Conservation (phyloP, 2,113 vertebrate genomes). For the Rana temporaria region DNA sequence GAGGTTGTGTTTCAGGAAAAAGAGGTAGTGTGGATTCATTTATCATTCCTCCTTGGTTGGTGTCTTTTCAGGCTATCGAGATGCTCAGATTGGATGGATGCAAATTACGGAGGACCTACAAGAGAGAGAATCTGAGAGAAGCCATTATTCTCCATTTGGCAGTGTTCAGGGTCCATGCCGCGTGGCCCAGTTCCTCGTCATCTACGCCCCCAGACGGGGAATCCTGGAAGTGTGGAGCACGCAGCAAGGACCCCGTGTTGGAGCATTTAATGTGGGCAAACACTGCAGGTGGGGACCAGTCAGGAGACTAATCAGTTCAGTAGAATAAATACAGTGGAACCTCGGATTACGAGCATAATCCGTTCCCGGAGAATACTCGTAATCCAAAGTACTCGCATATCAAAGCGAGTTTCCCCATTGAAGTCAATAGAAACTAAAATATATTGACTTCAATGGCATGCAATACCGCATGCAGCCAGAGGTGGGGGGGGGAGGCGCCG, state of each 20-base stretch:
- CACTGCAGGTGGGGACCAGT: constrained; percentile 83
- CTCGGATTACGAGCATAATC: too few species aligned
- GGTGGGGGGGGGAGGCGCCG: too few species aligned
- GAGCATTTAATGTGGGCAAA: constrained; percentile 96
- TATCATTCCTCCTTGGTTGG: not conserved
- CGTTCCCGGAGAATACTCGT: too few species aligned
- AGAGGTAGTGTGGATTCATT: too few species aligned
- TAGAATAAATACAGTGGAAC: not conserved
- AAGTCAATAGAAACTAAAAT: too few species aligned
- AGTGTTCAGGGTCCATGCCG: constrained; percentile 79
- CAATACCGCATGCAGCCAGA: too few species aligned
- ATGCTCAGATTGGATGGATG: constrained; percentile 93
- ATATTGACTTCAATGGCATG: too few species aligned
- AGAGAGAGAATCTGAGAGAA: constrained; percentile 80
- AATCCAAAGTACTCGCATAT: too few species aligned
- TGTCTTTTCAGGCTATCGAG: constrained; percentile 85
- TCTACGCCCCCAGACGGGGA: constrained; percentile 92
- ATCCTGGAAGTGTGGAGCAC: constrained; percentile 97
- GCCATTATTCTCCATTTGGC: constrained; percentile 72
- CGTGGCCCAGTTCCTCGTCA: constrained; percentile 91
- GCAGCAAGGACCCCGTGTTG: constrained; percentile 92
- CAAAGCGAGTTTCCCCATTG: too few species aligned
- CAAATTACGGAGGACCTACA: constrained; percentile 89
- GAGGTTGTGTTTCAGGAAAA: too few species aligned
- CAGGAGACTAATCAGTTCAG: not conserved